Evolutionary conservation across 2,797 vertebrate genomes (phyloP), one percentile per base, ranked within the genome.

Genomic region (Gorsachius magnificus): DNA sequence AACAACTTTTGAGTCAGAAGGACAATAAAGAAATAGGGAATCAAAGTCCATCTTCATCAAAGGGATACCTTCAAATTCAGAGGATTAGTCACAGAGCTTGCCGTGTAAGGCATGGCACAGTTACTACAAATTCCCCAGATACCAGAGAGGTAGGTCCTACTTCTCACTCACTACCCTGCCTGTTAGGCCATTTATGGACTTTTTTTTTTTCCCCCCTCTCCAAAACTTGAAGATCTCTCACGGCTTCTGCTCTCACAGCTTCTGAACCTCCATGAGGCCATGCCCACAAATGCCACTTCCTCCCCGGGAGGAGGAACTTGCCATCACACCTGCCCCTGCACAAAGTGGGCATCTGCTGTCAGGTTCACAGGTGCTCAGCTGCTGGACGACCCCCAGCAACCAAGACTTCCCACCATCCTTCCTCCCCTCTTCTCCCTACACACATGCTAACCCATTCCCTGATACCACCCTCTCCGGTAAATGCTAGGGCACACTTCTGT

Each of bases 231-330:
- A 46, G 46, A 48, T 45, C 45, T 93, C 64, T 80, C n/a, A 65
- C 19, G 58, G 57, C 24, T 85, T 94, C 68, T 56, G 35, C 43
- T 81, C n/a, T 72, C 15, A 4, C 68, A 86, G 18, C 5, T 36
- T 70, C 80, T 84, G 69, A 76, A 83, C 20, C 28, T 57, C 54
- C 4, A 1, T 64, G 51, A 92, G 50, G 45, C 1, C 0, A n/a
- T 64, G 53, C 38, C 48, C 43, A 51, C 84, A 83, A 64, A 78
- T 26, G 24, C 57, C 65, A n/a, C 79, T 87, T 95, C 76, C 82
- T 79, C 33, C 61, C 17, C 4, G 1, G 54, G 28, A 80, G 16
- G 15, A 64, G 53, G 82, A 93, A 89, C 50, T 78, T 46, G 72
- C 21, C 61, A 1, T 45, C 54, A 58, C 58, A 70, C 43, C 57